phyloP scores from a whole-genome alignment of 2,888 invertebrate genomes.

The Papilio gigon region DNA sequence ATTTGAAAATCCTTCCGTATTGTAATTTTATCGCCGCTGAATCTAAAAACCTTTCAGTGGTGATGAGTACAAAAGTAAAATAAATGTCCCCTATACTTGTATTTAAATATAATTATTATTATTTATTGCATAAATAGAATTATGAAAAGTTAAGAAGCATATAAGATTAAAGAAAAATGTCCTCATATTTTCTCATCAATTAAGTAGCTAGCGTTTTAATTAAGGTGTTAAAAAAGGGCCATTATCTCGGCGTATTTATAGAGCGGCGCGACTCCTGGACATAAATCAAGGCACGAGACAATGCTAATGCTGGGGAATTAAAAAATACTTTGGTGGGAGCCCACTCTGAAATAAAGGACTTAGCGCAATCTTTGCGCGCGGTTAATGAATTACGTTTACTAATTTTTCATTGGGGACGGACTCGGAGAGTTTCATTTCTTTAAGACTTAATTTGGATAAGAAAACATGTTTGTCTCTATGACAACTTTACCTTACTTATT shows the following conservation, averaged over 20 bases:
- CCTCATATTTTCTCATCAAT: slow-evolving; percentile 60
- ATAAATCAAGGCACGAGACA: slow-evolving; percentile 77
- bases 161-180: slow-evolving; percentile 39
- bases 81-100: too few species aligned
- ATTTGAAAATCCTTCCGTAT: too few species aligned
- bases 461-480: neutral
- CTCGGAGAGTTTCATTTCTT: slow-evolving; percentile 48
- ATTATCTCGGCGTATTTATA: slow-evolving; percentile 75
- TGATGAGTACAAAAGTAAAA: too few species aligned
- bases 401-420: slow-evolving; percentile 66
- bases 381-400: slow-evolving; percentile 81
- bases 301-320: slow-evolving; percentile 79
- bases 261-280: slow-evolving; percentile 50
- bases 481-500: neutral
- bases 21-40: too few species aligned
- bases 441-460: neutral
- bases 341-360: slow-evolving; percentile 76
- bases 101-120: neutral
- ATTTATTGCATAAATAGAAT: neutral
- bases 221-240: slow-evolving; percentile 74
- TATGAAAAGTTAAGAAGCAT: slow-evolving; percentile 20
- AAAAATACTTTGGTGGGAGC: slow-evolving; percentile 73
- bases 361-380: slow-evolving; percentile 73
- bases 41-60: neutral
- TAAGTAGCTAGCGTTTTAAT: slow-evolving; percentile 70